A percentile compares a stretch with the other conserved stretches of the same genome.
phyloP scores from a whole-genome alignment of 1,140 invertebrate species.

The Drosophila sturtevanti region DNA sequence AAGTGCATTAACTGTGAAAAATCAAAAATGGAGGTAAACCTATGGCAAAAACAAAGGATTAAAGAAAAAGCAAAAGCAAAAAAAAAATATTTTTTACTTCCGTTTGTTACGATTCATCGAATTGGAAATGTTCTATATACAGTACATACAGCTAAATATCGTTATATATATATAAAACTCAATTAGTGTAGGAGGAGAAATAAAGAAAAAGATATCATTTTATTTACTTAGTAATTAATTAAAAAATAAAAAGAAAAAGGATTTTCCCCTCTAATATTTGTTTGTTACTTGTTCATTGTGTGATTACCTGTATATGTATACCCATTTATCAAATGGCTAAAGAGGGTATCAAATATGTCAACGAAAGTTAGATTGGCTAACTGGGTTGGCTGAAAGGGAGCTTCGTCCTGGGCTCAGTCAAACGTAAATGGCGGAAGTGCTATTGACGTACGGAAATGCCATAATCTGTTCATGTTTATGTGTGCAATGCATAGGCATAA shows the following conservation, averaged over 20 bases:
- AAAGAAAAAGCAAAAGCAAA: background rate
- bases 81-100: background rate
- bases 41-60: background rate
- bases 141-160: too few relatives aligned
- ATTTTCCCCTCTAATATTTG: too few relatives aligned
- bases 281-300: too few relatives aligned
- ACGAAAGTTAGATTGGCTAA: background rate
- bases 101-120: too few relatives aligned
- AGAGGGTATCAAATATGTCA: background rate
- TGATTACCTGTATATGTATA: too few relatives aligned
- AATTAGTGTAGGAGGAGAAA: too few relatives aligned
- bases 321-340: background rate
- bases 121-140: too few relatives aligned
- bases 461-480: conserved; percentile 31
- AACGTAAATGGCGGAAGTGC: conserved; percentile 46
- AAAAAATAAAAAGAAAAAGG: too few relatives aligned
- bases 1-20: conserved; percentile 24
- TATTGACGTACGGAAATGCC: conserved; percentile 52
- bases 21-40: conserved; percentile 11
- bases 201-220: too few relatives aligned
- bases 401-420: conserved; percentile 10
- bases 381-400: background rate
- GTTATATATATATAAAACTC: too few relatives aligned
- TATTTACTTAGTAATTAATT: too few relatives aligned
- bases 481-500: conserved; percentile 3